Conservation (phyloP, 2,888 invertebrate genomes). For the Patella ulyssiponensis region DNA sequence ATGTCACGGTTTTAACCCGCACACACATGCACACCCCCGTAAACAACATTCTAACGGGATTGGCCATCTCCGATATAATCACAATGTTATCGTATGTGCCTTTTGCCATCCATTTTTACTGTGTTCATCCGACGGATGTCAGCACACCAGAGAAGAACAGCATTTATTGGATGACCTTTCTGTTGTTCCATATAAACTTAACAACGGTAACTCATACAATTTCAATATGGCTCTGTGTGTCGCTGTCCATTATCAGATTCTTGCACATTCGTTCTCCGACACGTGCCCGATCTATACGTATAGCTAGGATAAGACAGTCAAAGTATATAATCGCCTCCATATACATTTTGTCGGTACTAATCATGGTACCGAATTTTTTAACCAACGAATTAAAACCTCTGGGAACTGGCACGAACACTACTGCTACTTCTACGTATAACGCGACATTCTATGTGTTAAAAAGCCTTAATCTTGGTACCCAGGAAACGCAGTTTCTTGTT, state of each 20-base stretch:
- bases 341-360: conserved; percentile 86
- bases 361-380: conserved; percentile 89
- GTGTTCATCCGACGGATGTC: conserved; percentile 46
- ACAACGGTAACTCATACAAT: conserved; percentile 90
- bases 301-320: conserved; percentile 85
- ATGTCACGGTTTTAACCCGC: conserved; percentile 87
- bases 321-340: conserved; percentile 83
- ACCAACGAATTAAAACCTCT: conserved; percentile 75
- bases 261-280: conserved; percentile 81
- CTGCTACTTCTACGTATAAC: not conserved
- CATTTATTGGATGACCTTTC: conserved; percentile 71
- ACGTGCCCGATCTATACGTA: conserved; percentile 76
- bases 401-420: conserved; percentile 33
- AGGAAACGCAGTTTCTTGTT: conserved; percentile 53
- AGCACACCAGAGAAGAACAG: conserved; percentile 60
- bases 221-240: conserved; percentile 92
- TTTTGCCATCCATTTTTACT: conserved; percentile 81
- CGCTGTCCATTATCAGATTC: conserved; percentile 92
- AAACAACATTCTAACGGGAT: conserved; percentile 86
- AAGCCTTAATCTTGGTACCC: conserved; percentile 51
- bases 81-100: conserved; percentile 93
- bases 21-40: conserved; percentile 91
- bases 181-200: conserved; percentile 86
- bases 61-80: conserved; percentile 91
- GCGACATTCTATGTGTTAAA: conserved; percentile 51